These are phyloP conservation scores for Lagria hirta DNA, from an alignment of 2,888 invertebrate genomes.

Conservation along the genomic window DNA sequence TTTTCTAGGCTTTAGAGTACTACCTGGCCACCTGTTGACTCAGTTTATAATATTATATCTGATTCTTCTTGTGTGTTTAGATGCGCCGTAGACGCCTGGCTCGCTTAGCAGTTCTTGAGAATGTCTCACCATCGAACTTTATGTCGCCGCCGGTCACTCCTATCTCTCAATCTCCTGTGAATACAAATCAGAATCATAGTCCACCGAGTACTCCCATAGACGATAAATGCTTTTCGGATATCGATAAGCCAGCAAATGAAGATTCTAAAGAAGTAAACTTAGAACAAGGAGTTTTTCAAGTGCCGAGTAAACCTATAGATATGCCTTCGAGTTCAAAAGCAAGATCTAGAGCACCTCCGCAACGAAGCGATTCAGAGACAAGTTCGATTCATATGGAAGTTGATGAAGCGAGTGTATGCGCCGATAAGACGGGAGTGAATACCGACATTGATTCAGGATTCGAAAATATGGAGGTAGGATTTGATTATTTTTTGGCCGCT, in stretches of 20 bases:
- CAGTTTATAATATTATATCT: slow-evolving; percentile 10
- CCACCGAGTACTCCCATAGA: slow-evolving; percentile 35
- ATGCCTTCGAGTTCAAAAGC: slow-evolving; percentile 47
- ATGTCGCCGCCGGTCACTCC: slow-evolving; percentile 57
- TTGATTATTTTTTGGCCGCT: neutral
- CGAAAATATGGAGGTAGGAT: slow-evolving; percentile 71
- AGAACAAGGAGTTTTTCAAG: slow-evolving; percentile 44
- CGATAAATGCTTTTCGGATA: slow-evolving; percentile 42
- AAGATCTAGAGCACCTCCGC: slow-evolving; percentile 42
- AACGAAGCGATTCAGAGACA: slow-evolving; percentile 54
- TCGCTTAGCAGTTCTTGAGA: slow-evolving; percentile 66
- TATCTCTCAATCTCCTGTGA: slow-evolving; percentile 51
- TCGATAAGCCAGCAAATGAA: slow-evolving; percentile 29
- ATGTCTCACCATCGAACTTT: slow-evolving; percentile 54
- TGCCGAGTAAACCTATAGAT: slow-evolving; percentile 51
- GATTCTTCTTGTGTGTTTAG: slow-evolving; percentile 56
- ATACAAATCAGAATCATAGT: slow-evolving; percentile 38
- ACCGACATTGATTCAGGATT: slow-evolving; percentile 71
- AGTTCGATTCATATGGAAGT: slow-evolving; percentile 62
- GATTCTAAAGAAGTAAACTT: slow-evolving; percentile 21
- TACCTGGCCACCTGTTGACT: neutral
- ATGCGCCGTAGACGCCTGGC: slow-evolving; percentile 76
- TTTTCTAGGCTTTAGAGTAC: no score
- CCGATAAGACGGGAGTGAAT: slow-evolving; percentile 53
- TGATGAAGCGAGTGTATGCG: slow-evolving; percentile 56